Evolutionary conservation across 1,140 invertebrate genomes (phyloP), one percentile per base, ranked within the genome.

Genomic region (Lordiphosa mommai): DNA sequence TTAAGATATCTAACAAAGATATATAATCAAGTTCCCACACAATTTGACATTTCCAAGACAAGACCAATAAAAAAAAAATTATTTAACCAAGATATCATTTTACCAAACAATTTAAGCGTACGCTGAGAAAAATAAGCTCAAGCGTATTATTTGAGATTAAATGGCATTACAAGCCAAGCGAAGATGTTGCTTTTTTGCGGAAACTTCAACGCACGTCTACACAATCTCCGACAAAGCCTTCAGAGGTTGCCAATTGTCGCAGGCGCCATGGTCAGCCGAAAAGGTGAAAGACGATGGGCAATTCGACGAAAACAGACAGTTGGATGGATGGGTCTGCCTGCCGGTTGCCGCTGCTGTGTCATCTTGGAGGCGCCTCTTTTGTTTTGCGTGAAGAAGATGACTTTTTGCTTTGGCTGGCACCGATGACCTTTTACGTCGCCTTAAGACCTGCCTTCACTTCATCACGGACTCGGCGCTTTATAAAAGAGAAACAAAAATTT

Each of bases 401-500:
- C 46, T 70, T 56, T 68, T 64, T 59, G 67, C 29, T 27, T 38
- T 12, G 64, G 32, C 69, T 55, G 69, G 55, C 69, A 48, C 55
- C 53, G 64, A 70, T 80, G 77, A 82, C 77, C 77, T 82, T 82
- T 84, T 72, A 72, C 49, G 77, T 82, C 60, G 74, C 73, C 66
- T 70, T 63, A 63, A 63, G 64, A 69, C 66, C 40, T 68, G 56
- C 66, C 66, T 76, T 76, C 66, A 76, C 72, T 76, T 70, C 53
- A 66, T 53, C 51, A 61, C 55, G 57, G 59, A 68, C 30, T 34
- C 43, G 13, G 61, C 20, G 38, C 14, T 30, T 4, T 40, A 44
- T 29, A 23, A 14, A 20, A 53, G 33, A 61, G 30, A 37, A 47
- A n/a, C 20, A 43, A 43, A 64, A 64, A 82, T 77, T 70, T 82